phyloP scores from a whole-genome alignment of 2,113 vertebrate species.

The Egretta garzetta region DNA sequence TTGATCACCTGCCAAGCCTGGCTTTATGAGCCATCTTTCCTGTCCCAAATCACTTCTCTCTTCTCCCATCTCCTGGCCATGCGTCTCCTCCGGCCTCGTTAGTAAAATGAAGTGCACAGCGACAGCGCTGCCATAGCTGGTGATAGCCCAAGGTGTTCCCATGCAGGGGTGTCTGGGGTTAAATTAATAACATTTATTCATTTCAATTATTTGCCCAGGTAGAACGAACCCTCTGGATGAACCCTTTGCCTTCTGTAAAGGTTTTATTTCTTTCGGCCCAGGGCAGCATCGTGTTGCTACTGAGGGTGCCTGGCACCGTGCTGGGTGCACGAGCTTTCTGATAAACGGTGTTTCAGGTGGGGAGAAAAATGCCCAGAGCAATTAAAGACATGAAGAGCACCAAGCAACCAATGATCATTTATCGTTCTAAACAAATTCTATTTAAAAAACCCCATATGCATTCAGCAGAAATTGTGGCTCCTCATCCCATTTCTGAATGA shows the following conservation, averaged over 20 bases:
- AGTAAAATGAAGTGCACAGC: not conserved
- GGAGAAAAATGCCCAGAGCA: not conserved
- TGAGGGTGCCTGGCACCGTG: not conserved
- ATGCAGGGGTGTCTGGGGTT: not conserved
- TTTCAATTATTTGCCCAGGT: not conserved
- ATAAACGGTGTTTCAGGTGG: not conserved
- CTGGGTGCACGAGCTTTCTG: not conserved
- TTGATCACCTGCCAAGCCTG: not conserved
- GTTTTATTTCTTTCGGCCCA: not conserved
- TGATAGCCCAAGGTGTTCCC: not conserved
- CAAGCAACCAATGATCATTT: not conserved
- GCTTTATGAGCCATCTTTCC: not conserved
- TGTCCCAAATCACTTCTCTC: not conserved
- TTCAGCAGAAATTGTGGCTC: not conserved
- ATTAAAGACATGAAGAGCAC: not conserved
- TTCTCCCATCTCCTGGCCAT: not conserved
- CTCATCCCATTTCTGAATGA: not conserved
- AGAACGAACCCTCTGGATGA: not conserved
- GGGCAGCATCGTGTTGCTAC: accelerated
- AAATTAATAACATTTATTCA: not conserved
- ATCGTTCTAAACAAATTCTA: not conserved
- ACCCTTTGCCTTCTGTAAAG: not conserved
- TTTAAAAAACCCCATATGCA: not conserved
- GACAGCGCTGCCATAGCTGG: not conserved
- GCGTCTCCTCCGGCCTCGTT: not conserved